Base-by-base conservation (phyloP, 2,797 vertebrate genomes). In the Todus mexicanus region DNA sequence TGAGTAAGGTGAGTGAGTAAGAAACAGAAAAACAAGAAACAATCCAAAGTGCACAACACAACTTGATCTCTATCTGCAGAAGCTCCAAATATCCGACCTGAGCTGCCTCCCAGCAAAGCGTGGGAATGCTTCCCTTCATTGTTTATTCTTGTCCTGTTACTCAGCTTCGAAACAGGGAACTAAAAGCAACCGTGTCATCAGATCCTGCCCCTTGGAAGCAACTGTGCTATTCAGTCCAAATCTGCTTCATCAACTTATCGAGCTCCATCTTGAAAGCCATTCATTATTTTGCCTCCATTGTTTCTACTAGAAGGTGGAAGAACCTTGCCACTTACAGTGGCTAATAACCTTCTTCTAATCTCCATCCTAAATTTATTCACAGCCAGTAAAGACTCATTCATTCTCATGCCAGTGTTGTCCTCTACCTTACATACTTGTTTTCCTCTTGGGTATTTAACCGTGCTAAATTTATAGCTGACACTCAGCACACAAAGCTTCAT, bases 381-480 rank as follows among this genome's bases (percentile, higher is more conserved):
- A 37, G 61, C n/a, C 63, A 72, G 65, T 54, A 53, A 43, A 72
- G 50, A 40, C 65, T 83, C 84, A 40, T 86, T 84, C 84, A 87
- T 91, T 87, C 75, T 94, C 40, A 35, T 86, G 92, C 79, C 73
- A 87, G 38, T 43, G 59, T 31, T 48, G 72, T 17, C 64, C 57
- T 80, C 85, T 68, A 57, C 69, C 87, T 84, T 27, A 38, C 69
- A 26, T 19, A 37, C 57, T 79, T 50, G 17, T 71, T 89, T 87
- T 80, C 70, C 94, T 84, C 95, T 33, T 59, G 76, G 35, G 79
- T 79, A 74, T 92, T 92, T 90, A 78, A 66, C 66, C 37, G 65
- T 33, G 70, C 56, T 60, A 38, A 73, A 79, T 82, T 81, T 74
- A 69, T 10, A 65, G 47, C 54, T 72, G 59, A 51, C 43, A 59